Evolutionary conservation across 2,888 invertebrate genomes (phyloP).

Genomic region (Pegoplata infirma): DNA sequence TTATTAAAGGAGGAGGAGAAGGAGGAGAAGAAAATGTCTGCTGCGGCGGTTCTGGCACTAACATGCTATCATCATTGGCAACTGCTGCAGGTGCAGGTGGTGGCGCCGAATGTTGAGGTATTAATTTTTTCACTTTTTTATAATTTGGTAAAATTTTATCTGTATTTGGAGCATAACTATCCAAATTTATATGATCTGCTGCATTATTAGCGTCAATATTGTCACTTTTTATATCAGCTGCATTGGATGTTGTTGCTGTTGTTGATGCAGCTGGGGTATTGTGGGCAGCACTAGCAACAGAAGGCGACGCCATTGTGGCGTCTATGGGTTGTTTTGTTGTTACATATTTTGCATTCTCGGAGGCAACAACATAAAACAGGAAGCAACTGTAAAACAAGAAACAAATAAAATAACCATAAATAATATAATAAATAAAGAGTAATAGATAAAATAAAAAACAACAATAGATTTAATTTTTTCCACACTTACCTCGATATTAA

Average conservation of each 20-base stretch:
- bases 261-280: background rate
- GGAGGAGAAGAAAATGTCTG: background rate
- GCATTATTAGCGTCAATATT: background rate
- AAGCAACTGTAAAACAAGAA: conserved; percentile 61
- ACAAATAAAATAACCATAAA: conserved; percentile 21
- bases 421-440: conserved; percentile 13
- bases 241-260: conserved; percentile 8
- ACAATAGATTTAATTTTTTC: background rate
- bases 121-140: conserved; percentile 63
- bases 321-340: conserved; percentile 37
- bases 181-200: conserved; percentile 13
- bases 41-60: background rate
- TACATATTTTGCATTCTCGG: conserved; percentile 64
- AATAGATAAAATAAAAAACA: background rate
- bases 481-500: conserved; percentile 63
- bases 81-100: background rate
- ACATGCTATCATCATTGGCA: background rate
- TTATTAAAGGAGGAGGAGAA: no score
- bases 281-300: conserved; percentile 7
- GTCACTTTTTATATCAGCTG: background rate
- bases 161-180: conserved; percentile 29
- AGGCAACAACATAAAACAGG: conserved; percentile 63
- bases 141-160: conserved; percentile 62
- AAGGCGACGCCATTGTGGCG: conserved; percentile 40
- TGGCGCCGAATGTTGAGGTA: background rate